Evolutionary conservation across 2,888 invertebrate species (phyloP).

Genomic region (Heliconius ismenius): DNA sequence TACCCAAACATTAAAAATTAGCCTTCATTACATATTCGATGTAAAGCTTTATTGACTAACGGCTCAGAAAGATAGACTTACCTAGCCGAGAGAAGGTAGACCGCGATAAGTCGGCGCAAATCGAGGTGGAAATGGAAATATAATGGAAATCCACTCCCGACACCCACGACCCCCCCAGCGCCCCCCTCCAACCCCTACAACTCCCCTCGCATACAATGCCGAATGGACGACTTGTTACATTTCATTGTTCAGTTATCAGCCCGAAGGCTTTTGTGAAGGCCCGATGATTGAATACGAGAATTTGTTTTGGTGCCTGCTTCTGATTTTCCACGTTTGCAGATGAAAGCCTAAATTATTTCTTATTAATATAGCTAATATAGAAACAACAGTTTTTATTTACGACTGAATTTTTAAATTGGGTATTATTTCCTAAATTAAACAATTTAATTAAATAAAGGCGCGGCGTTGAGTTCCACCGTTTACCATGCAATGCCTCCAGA

Average conservation of each 20-base stretch:
- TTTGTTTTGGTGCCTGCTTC: slow-evolving; percentile 79
- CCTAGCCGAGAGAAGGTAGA: slow-evolving; percentile 75
- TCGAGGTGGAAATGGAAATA: slow-evolving; percentile 82
- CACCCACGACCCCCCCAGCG: slow-evolving; percentile 52
- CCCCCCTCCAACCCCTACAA: slow-evolving; percentile 36
- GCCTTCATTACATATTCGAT: slow-evolving; percentile 54
- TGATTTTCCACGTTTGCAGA: slow-evolving; percentile 74
- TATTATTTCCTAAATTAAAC: not conserved
- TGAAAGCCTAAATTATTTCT: slow-evolving; percentile 58
- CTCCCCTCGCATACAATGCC: slow-evolving; percentile 70
- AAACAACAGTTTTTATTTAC: slow-evolving; percentile 14
- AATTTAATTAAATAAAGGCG: too few species aligned
- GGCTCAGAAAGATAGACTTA: slow-evolving; percentile 79
- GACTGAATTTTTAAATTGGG: not conserved
- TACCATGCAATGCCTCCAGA: too few species aligned
- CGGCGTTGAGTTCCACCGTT: too few species aligned
- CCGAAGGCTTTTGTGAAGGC: slow-evolving; percentile 76
- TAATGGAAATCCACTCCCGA: slow-evolving; percentile 74
- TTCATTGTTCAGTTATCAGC: slow-evolving; percentile 82
- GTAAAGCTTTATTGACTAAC: slow-evolving; percentile 72
- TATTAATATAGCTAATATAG: slow-evolving; percentile 8
- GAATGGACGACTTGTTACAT: slow-evolving; percentile 82
- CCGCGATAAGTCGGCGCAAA: slow-evolving; percentile 78
- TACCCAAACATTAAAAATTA: slow-evolving; percentile 23
- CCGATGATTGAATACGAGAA: slow-evolving; percentile 81